Evolutionary conservation across 2,113 vertebrate species (phyloP).

Genomic region (Astur gentilis): DNA sequence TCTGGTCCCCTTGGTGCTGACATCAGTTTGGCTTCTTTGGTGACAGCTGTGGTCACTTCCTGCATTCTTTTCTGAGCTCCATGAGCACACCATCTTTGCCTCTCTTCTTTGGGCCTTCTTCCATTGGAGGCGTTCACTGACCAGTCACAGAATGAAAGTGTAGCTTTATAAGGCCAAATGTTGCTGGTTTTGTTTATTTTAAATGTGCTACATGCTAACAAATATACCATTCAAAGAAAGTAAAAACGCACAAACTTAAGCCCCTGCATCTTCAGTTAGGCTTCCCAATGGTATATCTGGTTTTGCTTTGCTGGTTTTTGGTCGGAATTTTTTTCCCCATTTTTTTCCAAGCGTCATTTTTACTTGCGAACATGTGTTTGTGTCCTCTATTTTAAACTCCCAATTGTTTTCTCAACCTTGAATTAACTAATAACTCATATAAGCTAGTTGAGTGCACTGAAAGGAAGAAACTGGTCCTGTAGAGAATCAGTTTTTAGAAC

Average conservation of each 20-base stretch:
- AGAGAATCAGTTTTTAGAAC: background rate
- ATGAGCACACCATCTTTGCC: background rate
- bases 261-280: background rate
- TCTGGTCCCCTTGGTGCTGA: background rate
- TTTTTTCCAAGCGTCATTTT: background rate
- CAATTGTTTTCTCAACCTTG: background rate
- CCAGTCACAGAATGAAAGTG: background rate
- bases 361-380: background rate
- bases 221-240: background rate
- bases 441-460: background rate
- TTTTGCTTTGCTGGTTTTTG: background rate
- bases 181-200: background rate
- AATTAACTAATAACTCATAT: background rate
- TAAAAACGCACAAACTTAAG: background rate
- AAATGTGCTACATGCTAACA: background rate
- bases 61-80: background rate
- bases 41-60: background rate
- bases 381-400: background rate
- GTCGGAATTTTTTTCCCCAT: background rate
- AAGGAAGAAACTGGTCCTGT: background rate
- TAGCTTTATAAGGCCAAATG: background rate
- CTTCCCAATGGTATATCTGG: background rate
- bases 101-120: background rate
- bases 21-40: background rate
- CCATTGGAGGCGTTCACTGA: background rate